phyloP scores from a whole-genome alignment of 2,888 invertebrate genomes.

The Cepaea hortensis region DNA sequence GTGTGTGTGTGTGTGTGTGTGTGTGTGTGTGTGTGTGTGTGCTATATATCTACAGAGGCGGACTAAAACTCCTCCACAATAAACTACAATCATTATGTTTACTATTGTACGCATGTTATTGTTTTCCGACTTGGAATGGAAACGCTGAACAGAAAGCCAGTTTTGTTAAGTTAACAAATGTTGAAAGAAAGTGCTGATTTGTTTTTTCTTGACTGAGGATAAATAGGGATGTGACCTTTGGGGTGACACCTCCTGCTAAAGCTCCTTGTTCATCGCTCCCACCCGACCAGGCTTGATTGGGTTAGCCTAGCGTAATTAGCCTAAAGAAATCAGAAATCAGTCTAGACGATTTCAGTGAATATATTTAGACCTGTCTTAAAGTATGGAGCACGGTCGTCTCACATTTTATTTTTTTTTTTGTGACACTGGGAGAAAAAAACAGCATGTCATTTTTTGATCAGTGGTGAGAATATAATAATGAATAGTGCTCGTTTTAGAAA shows the following conservation, averaged over 20 bases:
- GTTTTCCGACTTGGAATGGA: no score
- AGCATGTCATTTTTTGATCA: no score
- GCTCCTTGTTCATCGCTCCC: not conserved
- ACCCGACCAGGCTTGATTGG: not conserved
- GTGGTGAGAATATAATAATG: no score
- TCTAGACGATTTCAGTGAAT: constrained; percentile 11
- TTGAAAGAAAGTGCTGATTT: not conserved
- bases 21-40: no score
- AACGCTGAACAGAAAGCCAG: not conserved
- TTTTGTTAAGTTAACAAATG: not conserved
- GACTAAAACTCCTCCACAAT: no score
- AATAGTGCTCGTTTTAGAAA: no score
- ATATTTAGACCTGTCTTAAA: not conserved
- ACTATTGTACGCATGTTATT: no score
- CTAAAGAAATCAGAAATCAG: constrained; percentile 46
- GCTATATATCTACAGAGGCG: no score
- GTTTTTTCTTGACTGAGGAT: constrained; percentile 6
- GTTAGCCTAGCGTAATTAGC: constrained; percentile 41
- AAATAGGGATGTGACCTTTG: constrained; percentile 2
- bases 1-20: no score
- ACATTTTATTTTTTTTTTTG: not conserved
- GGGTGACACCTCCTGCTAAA: not conserved
- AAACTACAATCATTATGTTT: no score
- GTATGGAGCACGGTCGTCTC: constrained; percentile 8
- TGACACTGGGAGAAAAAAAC: not conserved